Base-by-base conservation (phyloP, 2,113 vertebrate species). In the Pica pica region DNA sequence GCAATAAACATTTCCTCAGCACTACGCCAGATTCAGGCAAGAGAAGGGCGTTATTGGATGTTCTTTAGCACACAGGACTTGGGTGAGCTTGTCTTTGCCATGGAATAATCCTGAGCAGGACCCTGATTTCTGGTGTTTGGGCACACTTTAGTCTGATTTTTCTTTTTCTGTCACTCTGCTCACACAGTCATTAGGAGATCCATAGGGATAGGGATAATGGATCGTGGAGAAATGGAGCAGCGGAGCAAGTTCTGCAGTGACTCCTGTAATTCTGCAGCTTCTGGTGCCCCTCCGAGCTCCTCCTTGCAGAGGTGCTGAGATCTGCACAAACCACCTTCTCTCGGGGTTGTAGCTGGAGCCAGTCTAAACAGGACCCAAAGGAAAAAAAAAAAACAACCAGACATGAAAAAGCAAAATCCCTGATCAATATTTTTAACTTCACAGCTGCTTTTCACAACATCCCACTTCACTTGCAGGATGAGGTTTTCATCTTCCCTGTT, bases 11-110 rank as follows among this genome's bases (percentile, higher is more conserved):
- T 89, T 92, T 92, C 78, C 68, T 93, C 16, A 46, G 60, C 80
- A 31, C 31, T 41, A 10, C 0, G 2, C 52, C 3, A 3, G 28
- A 56, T 37, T 87, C 77, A 59, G 55, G 30, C 46, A 31, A 30
- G 31, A 28, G 49, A 56, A 71, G 27, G 9, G 9, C 2, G 0
- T 44, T 80, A 20, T 15, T 3, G 8, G n/a, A 3, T 67, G 16
- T 16, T 44, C 85, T 70, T 44, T 19, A 74, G 42, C 2, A 4
- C 9, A 3, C 7, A 5, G 27, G 35, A 57, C 12, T 78, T 61
- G 46, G 46, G 41, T 87, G 49, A 65, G 69, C 69, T 55, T 44
- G 16, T 42, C 26, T 89, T 68, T 7, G 4, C 35, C 6, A 0
- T 37, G 50, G 81, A 76, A 24, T 50, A 31, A 28, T 68, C 56